These are phyloP conservation scores for Caretta caretta DNA, from an alignment of 2,113 vertebrate species.

Conservation along the genomic window DNA sequence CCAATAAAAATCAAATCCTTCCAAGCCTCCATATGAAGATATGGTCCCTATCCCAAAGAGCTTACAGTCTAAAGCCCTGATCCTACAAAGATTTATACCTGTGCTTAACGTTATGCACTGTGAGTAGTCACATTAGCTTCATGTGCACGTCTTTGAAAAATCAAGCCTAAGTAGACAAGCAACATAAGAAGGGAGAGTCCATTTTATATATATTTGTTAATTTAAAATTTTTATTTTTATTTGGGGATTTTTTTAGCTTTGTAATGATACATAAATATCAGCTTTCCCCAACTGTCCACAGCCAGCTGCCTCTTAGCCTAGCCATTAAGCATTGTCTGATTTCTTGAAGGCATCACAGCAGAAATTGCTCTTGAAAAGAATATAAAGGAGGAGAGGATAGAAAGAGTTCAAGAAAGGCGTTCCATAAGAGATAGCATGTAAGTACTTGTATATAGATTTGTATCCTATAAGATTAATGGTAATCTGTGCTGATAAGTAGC, in stretches of 20 bases:
- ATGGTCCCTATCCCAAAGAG: neutral
- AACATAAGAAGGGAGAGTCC: neutral
- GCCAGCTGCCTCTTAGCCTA: neutral
- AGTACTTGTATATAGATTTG: neutral
- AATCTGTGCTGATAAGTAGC: fast-evolving
- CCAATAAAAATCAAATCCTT: neutral
- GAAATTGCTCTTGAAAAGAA: neutral
- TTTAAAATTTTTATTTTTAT: neutral
- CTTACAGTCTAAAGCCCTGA: neutral
- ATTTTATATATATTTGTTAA: neutral
- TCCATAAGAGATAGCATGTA: neutral
- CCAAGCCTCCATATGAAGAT: neutral
- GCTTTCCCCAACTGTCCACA: neutral
- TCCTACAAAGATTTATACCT: fast-evolving
- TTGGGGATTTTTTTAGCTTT: fast-evolving
- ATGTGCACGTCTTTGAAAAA: neutral
- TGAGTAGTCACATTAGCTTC: neutral
- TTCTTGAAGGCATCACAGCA: neutral
- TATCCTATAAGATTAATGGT: neutral
- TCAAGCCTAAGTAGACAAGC: neutral
- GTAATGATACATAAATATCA: neutral
- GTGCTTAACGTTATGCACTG: neutral
- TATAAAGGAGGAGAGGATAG: neutral
- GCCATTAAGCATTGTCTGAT: neutral
- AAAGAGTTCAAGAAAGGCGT: neutral